Evolutionary conservation across 2,113 vertebrate genomes (phyloP), one percentile per base, ranked within the genome.

Genomic region (Dinomys branickii): DNA sequence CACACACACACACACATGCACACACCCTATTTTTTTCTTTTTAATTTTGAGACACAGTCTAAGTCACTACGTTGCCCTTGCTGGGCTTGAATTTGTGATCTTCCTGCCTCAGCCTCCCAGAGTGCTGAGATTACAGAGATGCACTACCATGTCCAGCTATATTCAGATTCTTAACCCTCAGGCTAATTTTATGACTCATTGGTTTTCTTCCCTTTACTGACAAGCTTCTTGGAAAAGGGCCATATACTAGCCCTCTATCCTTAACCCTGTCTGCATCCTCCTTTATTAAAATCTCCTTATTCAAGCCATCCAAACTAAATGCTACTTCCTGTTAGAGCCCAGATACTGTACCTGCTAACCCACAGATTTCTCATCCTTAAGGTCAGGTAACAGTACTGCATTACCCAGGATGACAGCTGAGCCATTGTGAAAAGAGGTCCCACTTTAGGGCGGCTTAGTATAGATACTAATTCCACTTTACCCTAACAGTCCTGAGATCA

Each of bases 281-380:
- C 5, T 84, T 80, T 44, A 83, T 87, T 71, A 90, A 94, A 69
- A 94, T 65, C 52, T 59, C 26, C 73, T 82, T 56, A 83, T 77
- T 87, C 38, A 73, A 95, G 54, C 26, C 2, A 94, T 83, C 35
- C 30, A 38, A 67, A 33, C 38, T 86, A 41, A 92, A 92, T 73
- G 26, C 47, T n/a, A 30, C 52, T 73, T 86, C 47, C 67, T 93
- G 5, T 61, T 11, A 92, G 14, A 58, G 5, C 5, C 33, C 50
- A 92, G 7, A 75, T 26, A 44, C 33, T 16, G n/a, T 1, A 63
- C 16, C 83, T 80, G 73, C 88, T 78, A 95, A 83, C 47, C n/a
- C 56, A 35, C 33, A 83, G 1, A 83, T 90, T 59, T 47, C 82
- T 90, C 44, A 22, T 65, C 47, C 35, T 90, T 88, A 73, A 96